Conservation (phyloP, 2,888 invertebrate species). For the Leptarthrus brevirostris region DNA sequence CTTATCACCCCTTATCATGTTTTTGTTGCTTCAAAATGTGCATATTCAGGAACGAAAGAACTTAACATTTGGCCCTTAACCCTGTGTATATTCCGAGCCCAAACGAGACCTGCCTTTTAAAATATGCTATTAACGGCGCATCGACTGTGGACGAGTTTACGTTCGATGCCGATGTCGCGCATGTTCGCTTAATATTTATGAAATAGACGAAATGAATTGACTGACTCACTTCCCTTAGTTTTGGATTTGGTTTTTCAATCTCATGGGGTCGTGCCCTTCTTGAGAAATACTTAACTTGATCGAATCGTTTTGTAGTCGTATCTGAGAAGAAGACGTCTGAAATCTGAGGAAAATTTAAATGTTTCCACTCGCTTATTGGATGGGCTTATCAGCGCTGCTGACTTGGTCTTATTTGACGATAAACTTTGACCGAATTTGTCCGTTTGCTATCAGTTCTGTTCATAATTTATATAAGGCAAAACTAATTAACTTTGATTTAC, state of each 20-base stretch:
- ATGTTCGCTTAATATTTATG: slow-evolving; percentile 33
- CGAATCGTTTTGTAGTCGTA: background rate
- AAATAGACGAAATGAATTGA: background rate
- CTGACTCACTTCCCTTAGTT: slow-evolving; percentile 1
- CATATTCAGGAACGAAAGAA: slow-evolving; percentile 37
- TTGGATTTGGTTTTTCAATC: background rate
- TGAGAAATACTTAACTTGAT: background rate
- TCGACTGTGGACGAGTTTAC: background rate
- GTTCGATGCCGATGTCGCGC: background rate
- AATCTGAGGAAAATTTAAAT: slow-evolving; percentile 25
- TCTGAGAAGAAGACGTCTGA: slow-evolving; percentile 2
- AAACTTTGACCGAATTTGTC: slow-evolving; percentile 41
- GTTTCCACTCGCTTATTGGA: slow-evolving; percentile 20
- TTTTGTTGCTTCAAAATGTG: slow-evolving; percentile 23
- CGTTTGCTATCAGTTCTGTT: slow-evolving; percentile 24
- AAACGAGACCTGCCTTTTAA: background rate
- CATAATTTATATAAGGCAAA: slow-evolving; percentile 32
- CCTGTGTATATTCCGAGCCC: background rate
- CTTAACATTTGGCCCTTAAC: slow-evolving; percentile 44
- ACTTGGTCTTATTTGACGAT: slow-evolving; percentile 7
- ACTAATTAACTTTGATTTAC: slow-evolving; percentile 43
- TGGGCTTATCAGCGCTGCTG: slow-evolving; percentile 18
- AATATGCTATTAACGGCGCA: background rate
- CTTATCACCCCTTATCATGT: slow-evolving; percentile 40
- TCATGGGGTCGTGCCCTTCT: slow-evolving; percentile 4